phyloP scores from a whole-genome alignment of 23 tunicate genomes.

The Pegea sp. region DNA sequence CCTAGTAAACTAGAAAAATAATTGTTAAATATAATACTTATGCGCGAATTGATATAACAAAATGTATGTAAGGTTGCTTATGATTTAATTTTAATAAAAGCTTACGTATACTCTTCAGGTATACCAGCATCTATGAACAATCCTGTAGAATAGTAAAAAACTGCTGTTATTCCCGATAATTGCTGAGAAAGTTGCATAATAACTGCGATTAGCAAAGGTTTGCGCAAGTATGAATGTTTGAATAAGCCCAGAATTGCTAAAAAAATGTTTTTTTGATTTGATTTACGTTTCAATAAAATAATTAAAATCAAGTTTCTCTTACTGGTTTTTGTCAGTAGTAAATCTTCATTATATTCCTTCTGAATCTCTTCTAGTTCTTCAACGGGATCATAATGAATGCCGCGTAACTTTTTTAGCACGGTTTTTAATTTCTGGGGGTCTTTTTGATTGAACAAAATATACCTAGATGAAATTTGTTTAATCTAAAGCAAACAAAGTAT shows the following conservation, averaged over 20 bases:
- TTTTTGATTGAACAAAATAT: slow-evolving; percentile 21
- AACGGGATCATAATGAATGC: slow-evolving; percentile 17
- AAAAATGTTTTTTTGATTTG: too few relatives aligned
- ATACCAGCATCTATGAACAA: slow-evolving; percentile 48
- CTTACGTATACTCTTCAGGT: slow-evolving; percentile 44
- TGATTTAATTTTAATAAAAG: background rate
- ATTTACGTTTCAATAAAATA: too few relatives aligned
- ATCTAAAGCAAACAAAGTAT: too few relatives aligned
- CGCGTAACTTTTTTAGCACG: slow-evolving; percentile 36
- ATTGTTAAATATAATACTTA: background rate
- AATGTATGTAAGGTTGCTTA: background rate
- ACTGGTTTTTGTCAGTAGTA: background rate
- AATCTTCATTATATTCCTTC: slow-evolving; percentile 18
- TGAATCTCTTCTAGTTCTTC: slow-evolving; percentile 37
- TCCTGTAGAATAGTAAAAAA: slow-evolving; percentile 84
- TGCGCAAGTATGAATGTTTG: slow-evolving; percentile 12
- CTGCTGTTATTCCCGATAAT: slow-evolving; percentile 94
- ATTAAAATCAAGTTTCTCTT: too few relatives aligned
- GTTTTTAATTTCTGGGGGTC: slow-evolving; percentile 13
- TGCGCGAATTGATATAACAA: background rate
- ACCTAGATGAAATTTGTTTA: too few relatives aligned
- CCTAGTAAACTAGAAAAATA: background rate
- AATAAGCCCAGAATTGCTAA: slow-evolving; percentile 20
- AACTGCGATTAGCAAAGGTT: slow-evolving; percentile 51
- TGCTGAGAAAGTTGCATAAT: slow-evolving; percentile 97